Evolutionary conservation across 2,113 vertebrate genomes (phyloP), one percentile per base, ranked within the genome.

Genomic region (Eolophus roseicapilla): DNA sequence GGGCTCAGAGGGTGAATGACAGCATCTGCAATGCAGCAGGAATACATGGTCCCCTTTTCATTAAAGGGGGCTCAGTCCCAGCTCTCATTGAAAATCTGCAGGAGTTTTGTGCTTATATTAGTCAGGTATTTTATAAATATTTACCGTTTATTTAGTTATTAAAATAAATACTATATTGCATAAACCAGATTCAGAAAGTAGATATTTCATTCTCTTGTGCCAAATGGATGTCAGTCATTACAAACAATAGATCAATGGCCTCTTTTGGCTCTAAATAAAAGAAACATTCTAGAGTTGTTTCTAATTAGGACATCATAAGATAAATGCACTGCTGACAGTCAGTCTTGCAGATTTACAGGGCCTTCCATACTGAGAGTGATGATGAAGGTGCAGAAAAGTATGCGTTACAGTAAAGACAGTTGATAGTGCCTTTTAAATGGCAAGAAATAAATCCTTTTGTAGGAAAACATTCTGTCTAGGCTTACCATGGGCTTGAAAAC

Each of bases 191-290:
- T 95, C 33, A 79, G 68, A 85, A 86, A 81, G 69, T 10, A 90
- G 64, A 14, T 86, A 75, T 78, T 88, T 77, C n/a, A 49, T 77
- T 88, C 49, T 75, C 8, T 25, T 75, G 2, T 62, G 76, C 55
- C 69, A 88, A 95, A 92, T 79, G 77, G 60, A 68, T 76, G n/a
- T 82, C 93, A 93, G 73, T 73, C 71, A 83, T 44, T 70, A 57
- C 0, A 29, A 88, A 91, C 82, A 90, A 88, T 28, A 93, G 37
- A 92, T 74, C 55, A 6, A 43, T 0, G 16, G 86, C 80, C 71
- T 92, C 59, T 94, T 95, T 93, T 95, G 90, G 92, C 86, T 94
- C 64, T 82, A 86, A 93, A 92, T 92, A 39, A 97, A 94, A 96
- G 93, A 88, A 74, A 55, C 27, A 7, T 19, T 57, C 46, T 71